Evolutionary conservation across 2,113 vertebrate species (phyloP), one percentile per base, ranked within the genome.

Genomic region (Ailuropoda melanoleuca): DNA sequence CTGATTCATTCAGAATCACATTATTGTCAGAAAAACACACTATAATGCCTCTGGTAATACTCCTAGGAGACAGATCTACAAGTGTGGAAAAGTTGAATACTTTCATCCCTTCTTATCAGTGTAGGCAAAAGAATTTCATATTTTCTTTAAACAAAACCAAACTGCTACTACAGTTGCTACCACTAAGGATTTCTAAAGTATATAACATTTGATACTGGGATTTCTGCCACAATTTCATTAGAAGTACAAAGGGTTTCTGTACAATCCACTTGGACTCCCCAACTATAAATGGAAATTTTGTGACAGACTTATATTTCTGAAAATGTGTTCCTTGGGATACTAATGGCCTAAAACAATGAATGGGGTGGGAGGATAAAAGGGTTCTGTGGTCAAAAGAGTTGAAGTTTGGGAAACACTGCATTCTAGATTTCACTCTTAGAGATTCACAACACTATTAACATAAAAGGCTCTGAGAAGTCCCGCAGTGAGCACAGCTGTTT

Each of bases 141-240:
- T 93, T 96, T 91, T 92, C 83, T 96, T 96, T 87, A 95, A 97
- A 92, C 10, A 93, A 95, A 94, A 90, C 8, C 46, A 80, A 85
- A 24, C 55, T 93, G 4, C 56, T 96, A 95, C 29, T 56, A 70
- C 3, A 92, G 83, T 66, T 66, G 84, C 3, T 39, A 81, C 21
- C 85, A 95, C 17, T 75, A 48, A 94, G 64, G 48, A 84, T 93
- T 88, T 96, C 66, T 94, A 84, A 92, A 97, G 56, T 82, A 77
- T 88, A 21, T 78, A 90, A 90, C 95, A 82, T 90, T 95, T 96
- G 58, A 97, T 93, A 88, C 96, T 68, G 26, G 9, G 19, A 77
- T 94, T 95, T 92, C 64, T 94, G 77, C 31, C 58, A 93, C 1
- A 46, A 53, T 83, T 97, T 97, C 29, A 83, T 53, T 75, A 80